phyloP scores from a whole-genome alignment of 2,113 vertebrate species.

The Psittacula cyanocephala region DNA sequence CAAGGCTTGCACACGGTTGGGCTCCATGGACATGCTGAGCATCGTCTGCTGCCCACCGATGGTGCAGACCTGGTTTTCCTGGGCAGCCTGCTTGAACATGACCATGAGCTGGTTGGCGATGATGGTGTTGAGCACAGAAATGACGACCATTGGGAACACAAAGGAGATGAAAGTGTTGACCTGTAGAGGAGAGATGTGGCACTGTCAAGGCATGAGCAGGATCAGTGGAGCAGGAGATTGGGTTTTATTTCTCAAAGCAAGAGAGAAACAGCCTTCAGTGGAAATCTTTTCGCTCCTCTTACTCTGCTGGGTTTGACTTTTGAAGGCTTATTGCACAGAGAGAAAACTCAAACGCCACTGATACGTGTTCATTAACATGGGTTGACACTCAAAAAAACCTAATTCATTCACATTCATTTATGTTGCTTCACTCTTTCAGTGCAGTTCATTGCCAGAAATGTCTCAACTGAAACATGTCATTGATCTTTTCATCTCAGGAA shows the following conservation, averaged over 20 bases:
- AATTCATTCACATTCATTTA: not conserved
- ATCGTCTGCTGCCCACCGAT: conserved; percentile 81
- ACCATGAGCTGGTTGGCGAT: conserved; percentile 93
- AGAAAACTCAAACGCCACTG: not conserved
- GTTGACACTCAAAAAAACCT: not conserved
- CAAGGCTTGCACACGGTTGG: conserved; percentile 88
- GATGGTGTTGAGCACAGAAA: conserved; percentile 89
- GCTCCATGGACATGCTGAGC: conserved; percentile 88
- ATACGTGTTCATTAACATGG: not conserved
- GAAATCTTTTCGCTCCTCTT: not conserved
- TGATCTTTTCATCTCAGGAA: not conserved
- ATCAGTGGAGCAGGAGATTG: not conserved
- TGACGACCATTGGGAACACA: conserved; percentile 89
- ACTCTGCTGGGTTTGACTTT: not conserved
- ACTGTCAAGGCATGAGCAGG: not conserved
- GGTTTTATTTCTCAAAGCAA: not conserved
- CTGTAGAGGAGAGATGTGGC: conserved; percentile 62
- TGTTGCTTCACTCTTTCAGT: not conserved
- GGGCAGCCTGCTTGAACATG: conserved; percentile 89
- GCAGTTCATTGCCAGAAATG: conserved; percentile 1
- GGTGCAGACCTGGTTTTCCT: conserved; percentile 85
- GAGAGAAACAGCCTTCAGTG: not conserved
- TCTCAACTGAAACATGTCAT: not conserved
- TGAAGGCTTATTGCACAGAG: not conserved
- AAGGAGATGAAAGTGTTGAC: conserved; percentile 93